Base-by-base conservation (phyloP, 2,888 invertebrate species). In the Metellina segmentata region DNA sequence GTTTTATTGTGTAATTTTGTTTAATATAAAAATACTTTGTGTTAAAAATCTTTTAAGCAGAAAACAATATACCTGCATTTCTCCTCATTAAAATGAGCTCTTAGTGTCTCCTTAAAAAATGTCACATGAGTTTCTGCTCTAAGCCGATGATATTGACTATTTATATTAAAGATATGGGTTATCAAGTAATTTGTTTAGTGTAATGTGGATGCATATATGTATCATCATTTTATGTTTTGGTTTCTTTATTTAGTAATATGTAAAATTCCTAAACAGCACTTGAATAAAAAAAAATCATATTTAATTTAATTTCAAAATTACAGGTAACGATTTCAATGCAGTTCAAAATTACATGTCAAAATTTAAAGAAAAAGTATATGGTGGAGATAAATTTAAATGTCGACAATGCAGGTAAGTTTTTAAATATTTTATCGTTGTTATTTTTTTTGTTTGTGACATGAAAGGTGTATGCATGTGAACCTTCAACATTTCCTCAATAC, bases 321-420 rank as follows among this genome's bases (percentile, higher is more conserved):
- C 34, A 92, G 92, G 83, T 19, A 75, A 86, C 19, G 70, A 89
- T 78, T 92, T 92, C 78, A 49, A 82, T 85, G 92, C 89, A 11
- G 78, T 92, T 52, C 77, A 89, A 72, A 85, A 85, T 13, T 92
- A 89, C 19, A 48, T 92, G 19, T 49, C 81, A n/a, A 85, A 72
- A 81, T 89, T 89, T 19, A 85, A 86, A 78, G 81, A 77, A 7
- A 92, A 86, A n/a, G 52, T 49, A 51, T 51, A 53, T 75, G 48
- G 53, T 82, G 79, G 92, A 16, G 89, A 89, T n/a, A 89, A 82
- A 71, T 92, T 75, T 53, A 92, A 89, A 77, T 92, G 92, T 75
- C 74, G 86, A 72, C 75, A 89, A 16, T 92, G 92, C 89, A 89
- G 92, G 92, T 92, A 86, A 81, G 51, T 70, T 61, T 8, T 61